Evolutionary conservation across 1,140 invertebrate genomes (phyloP).

Genomic region (Anthonomus grandis): DNA sequence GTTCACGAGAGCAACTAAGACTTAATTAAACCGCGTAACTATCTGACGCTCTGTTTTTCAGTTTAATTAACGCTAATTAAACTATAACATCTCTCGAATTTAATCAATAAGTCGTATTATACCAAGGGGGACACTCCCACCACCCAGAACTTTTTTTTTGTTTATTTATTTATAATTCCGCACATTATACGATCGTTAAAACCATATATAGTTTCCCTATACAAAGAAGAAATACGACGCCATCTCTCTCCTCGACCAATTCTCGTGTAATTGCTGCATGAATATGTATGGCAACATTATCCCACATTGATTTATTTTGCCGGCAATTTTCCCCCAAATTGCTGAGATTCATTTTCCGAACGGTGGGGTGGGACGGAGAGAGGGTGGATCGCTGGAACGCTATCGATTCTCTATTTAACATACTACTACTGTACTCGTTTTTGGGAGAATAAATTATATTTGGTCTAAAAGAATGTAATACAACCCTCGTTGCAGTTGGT

Average conservation of each 20-base stretch:
- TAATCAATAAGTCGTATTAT: no score
- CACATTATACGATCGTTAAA: no score
- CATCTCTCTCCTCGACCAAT: conserved; percentile 8
- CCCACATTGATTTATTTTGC: conserved; percentile 41
- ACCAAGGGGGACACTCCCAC: no score
- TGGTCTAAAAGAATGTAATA: no score
- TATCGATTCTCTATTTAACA: no score
- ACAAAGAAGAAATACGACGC: conserved; percentile 14
- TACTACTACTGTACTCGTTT: no score
- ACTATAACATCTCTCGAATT: conserved; percentile 40
- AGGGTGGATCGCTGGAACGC: no score
- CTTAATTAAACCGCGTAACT: conserved; percentile 41
- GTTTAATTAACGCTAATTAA: conserved; percentile 43
- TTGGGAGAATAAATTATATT: no score
- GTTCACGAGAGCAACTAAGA: conserved; percentile 40
- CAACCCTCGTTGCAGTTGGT: no score
- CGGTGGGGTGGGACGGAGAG: conserved; percentile 9
- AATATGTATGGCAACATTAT: conserved; percentile 43
- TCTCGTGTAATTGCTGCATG: conserved; percentile 41
- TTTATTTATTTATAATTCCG: no score
- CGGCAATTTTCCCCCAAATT: conserved; percentile 28
- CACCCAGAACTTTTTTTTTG: no score
- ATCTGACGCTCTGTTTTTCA: conserved; percentile 36
- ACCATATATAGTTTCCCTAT: no score
- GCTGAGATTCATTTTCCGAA: conserved; percentile 25